A percentile compares a stretch with the other conserved stretches of the same genome.
Evolutionary conservation across 2,797 vertebrate species (phyloP).

Genomic region (Sylvilagus floridanus): DNA sequence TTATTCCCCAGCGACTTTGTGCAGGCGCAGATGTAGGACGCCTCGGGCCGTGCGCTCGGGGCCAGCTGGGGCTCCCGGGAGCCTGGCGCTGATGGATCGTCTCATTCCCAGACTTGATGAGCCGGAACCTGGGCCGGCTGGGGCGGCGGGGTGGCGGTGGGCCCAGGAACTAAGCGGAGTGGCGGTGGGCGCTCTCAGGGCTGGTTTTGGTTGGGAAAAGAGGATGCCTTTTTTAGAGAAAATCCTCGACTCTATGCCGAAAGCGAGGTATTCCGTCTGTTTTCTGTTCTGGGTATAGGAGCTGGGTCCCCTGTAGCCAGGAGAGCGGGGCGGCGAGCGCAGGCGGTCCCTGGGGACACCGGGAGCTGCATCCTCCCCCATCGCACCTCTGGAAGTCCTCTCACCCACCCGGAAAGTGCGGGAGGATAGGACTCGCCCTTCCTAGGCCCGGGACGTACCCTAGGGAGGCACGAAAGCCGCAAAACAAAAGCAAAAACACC

Average conservation of each 20-base stretch:
- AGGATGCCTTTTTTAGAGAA: background rate
- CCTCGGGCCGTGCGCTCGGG: background rate
- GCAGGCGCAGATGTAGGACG: slow-evolving; percentile 57
- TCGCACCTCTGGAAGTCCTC: fast-evolving
- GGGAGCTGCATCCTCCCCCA: fast-evolving
- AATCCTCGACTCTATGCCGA: background rate
- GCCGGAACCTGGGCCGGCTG: slow-evolving; percentile 75
- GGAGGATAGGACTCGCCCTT: background rate
- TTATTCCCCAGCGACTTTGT: background rate
- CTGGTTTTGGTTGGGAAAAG: slow-evolving; percentile 64
- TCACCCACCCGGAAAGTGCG: fast-evolving
- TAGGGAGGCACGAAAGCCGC: background rate
- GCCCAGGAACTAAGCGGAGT: fast-evolving
- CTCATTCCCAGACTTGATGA: slow-evolving; percentile 84
- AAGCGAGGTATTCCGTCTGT: background rate
- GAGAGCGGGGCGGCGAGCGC: background rate
- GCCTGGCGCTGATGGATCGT: slow-evolving; percentile 77
- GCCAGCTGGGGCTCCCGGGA: slow-evolving; percentile 61
- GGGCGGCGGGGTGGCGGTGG: background rate
- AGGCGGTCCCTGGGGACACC: background rate
- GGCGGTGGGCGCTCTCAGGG: background rate
- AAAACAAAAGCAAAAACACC: no score
- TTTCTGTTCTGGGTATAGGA: background rate
- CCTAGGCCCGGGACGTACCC: fast-evolving
- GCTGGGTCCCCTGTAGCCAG: fast-evolving